phyloP scores from a whole-genome alignment of 1,140 invertebrate genomes.

The Magallana ariakensis region DNA sequence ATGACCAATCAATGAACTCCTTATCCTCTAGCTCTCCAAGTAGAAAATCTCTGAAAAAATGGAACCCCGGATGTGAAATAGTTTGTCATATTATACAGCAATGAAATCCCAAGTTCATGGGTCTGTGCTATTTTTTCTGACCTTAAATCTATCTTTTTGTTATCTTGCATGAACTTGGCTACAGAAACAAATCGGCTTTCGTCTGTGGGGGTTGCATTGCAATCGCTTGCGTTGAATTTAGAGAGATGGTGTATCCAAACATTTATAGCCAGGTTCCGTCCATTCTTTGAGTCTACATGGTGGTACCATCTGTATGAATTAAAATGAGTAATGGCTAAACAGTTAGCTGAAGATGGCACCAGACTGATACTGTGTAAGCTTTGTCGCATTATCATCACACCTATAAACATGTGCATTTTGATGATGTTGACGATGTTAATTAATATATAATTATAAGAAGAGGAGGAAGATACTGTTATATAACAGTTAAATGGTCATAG shows the following conservation, averaged over 20 bases:
- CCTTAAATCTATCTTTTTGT: not conserved
- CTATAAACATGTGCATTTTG: too few relatives aligned
- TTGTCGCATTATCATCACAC: too few relatives aligned
- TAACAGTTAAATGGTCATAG: too few relatives aligned
- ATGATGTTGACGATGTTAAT: too few relatives aligned
- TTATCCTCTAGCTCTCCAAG: not conserved
- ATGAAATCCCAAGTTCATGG: too few relatives aligned
- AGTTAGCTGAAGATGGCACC: too few relatives aligned
- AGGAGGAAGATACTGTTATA: too few relatives aligned
- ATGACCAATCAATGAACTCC: not conserved
- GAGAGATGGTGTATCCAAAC: conserved; percentile 74
- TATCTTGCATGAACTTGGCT: not conserved
- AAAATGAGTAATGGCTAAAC: too few relatives aligned
- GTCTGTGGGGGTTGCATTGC: conserved; percentile 24
- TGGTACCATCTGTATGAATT: conserved; percentile 76
- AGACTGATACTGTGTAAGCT: too few relatives aligned
- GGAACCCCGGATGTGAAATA: not conserved
- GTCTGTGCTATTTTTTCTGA: not conserved
- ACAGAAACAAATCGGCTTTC: not conserved
- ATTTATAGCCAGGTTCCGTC: conserved; percentile 77
- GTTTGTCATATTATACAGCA: too few relatives aligned
- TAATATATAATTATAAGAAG: too few relatives aligned
- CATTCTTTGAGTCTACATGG: conserved; percentile 74
- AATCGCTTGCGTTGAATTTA: conserved; percentile 67
- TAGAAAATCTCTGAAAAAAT: not conserved